These are phyloP conservation scores for Gephyroberyx darwinii DNA, from an alignment of 2,797 vertebrate species.

Conservation along the genomic window DNA sequence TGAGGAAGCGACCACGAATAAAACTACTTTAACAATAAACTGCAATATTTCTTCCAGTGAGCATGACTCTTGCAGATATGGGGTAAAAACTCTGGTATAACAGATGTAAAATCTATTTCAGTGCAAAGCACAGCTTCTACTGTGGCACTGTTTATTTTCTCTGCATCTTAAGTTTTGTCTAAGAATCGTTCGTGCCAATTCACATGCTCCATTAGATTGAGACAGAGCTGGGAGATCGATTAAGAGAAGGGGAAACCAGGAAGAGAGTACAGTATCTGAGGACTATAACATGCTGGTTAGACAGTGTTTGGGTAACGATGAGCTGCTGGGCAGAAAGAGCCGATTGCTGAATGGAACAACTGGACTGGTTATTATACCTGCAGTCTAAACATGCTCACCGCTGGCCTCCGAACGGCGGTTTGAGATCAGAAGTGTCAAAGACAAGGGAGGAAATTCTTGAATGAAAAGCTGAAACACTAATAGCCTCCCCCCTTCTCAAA, in stretches of 20 bases:
- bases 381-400: constrained; percentile 72
- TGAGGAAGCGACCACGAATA: constrained; percentile 23
- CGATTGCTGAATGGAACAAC: constrained; percentile 9
- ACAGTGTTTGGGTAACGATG: constrained; percentile 59
- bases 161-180: constrained; percentile 74
- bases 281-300: constrained; percentile 55
- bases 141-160: constrained; percentile 71
- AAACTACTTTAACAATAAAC: constrained; percentile 70
- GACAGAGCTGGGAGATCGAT: constrained; percentile 67
- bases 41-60: constrained; percentile 42
- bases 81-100: constrained; percentile 48
- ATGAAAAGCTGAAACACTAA: constrained; percentile 76
- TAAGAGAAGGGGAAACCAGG: constrained; percentile 58
- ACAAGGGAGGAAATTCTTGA: constrained; percentile 64
- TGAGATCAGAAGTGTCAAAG: constrained; percentile 58
- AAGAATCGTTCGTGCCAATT: constrained; percentile 46
- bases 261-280: constrained; percentile 75
- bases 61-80: constrained; percentile 48
- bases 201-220: constrained; percentile 9
- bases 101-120: constrained; percentile 76
- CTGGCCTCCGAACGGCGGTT: constrained; percentile 46
- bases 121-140: constrained; percentile 33
- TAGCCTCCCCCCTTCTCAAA: constrained; percentile 65
- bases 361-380: constrained; percentile 37
- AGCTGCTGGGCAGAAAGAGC: neutral